Evolutionary conservation across 2,888 invertebrate species (phyloP).

Genomic region (Pasiphila rectangulata): DNA sequence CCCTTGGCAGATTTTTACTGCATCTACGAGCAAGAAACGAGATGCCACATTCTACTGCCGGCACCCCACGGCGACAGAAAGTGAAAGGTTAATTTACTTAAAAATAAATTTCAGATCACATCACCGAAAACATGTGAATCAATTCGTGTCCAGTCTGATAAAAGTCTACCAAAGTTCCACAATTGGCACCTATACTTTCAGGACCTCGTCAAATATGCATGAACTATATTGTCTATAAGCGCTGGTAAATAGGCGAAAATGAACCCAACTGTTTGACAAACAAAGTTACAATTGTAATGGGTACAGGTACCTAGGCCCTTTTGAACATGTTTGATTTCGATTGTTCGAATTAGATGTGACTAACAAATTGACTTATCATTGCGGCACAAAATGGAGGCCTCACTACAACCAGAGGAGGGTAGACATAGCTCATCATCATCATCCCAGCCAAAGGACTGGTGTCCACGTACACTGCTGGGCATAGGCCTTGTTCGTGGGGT

Average conservation of each 20-base stretch:
- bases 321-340: background rate
- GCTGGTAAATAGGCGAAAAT: conserved; percentile 21
- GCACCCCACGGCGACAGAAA: no score
- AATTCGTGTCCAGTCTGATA: no score
- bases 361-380: no score
- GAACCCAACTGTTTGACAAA: background rate
- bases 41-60: no score
- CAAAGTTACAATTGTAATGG: conserved; percentile 5
- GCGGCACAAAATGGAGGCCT: no score
- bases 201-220: conserved; percentile 42
- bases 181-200: conserved; percentile 22
- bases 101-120: background rate
- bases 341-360: background rate
- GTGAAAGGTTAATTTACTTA: background rate
- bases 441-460: no score
- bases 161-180: background rate
- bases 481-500: no score
- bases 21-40: no score
- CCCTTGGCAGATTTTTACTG: no score
- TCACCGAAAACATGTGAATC: background rate
- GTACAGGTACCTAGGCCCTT: background rate
- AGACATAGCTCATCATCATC: no score
- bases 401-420: no score
- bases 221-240: conserved; percentile 30
- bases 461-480: no score